Conservation (phyloP, 1,140 invertebrate genomes). For the Cardiocondyla obscurior region DNA sequence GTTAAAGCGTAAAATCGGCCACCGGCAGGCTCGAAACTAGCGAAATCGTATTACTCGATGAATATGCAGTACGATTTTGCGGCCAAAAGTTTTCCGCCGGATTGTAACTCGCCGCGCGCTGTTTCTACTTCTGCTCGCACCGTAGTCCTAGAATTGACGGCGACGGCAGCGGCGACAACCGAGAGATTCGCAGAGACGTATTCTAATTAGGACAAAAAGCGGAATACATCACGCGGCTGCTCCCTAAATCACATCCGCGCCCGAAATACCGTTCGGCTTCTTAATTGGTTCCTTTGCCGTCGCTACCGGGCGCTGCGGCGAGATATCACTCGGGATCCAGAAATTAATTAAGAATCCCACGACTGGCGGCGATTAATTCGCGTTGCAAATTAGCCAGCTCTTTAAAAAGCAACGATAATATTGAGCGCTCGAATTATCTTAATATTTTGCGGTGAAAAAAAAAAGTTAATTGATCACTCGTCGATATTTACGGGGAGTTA, state of each 20-base stretch:
- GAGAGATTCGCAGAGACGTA: conserved; percentile 56
- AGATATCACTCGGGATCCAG: conserved; percentile 44
- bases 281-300: conserved; percentile 55
- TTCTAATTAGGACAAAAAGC: conserved; percentile 74
- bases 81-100: conserved; percentile 69
- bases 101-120: conserved; percentile 61
- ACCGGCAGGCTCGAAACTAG: conserved; percentile 57
- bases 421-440: neutral
- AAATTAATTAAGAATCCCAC: conserved; percentile 63
- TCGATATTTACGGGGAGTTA: neutral
- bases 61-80: conserved; percentile 77
- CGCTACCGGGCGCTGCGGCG: conserved; percentile 20
- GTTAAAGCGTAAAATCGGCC: conserved; percentile 62
- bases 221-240: conserved; percentile 36
- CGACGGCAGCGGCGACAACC: neutral
- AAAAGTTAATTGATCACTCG: neutral
- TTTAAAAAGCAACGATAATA: neutral
- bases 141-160: neutral
- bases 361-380: conserved; percentile 32
- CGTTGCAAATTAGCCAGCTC: conserved; percentile 39
- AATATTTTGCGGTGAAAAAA: neutral
- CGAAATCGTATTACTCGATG: conserved; percentile 73
- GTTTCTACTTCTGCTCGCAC: conserved; percentile 18
- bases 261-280: conserved; percentile 51
- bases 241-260: conserved; percentile 57